Percentiles rank a stretch among this genome's conserved stretches.
Evolutionary conservation across 2,888 invertebrate genomes (phyloP).

Genomic region (Philereme vetulata): DNA sequence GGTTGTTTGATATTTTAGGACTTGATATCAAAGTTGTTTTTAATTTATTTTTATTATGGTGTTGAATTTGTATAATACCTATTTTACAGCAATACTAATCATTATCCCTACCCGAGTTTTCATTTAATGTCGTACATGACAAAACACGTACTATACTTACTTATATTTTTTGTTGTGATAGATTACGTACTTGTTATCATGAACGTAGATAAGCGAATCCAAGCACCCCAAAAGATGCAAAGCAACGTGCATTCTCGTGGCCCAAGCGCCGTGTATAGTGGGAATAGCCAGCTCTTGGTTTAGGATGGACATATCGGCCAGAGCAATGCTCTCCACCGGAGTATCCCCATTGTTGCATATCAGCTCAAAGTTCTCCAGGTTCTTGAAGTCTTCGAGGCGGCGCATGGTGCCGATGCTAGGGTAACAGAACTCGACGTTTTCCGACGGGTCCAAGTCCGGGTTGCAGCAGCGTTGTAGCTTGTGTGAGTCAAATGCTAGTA

Average conservation of each 20-base stretch:
- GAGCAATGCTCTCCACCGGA: conserved; percentile 58
- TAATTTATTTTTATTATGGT: too few species aligned
- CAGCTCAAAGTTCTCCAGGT: conserved; percentile 65
- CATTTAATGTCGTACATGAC: too few species aligned
- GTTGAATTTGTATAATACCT: too few species aligned
- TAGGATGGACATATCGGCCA: conserved; percentile 85
- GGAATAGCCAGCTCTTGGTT: conserved; percentile 93
- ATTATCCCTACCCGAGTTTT: too few species aligned
- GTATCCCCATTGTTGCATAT: conserved; percentile 57
- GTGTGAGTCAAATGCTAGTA: conserved; percentile 89
- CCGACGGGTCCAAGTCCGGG: conserved; percentile 60
- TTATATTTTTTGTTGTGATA: neutral
- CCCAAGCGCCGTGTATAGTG: conserved; percentile 85
- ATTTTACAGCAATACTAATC: too few species aligned
- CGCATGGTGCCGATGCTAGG: conserved; percentile 73
- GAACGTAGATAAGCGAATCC: conserved; percentile 93
- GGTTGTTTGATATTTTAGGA: too few species aligned
- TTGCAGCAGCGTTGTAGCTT: conserved; percentile 71
- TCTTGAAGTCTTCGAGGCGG: conserved; percentile 71
- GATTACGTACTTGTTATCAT: conserved; percentile 85
- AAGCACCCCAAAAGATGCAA: conserved; percentile 94
- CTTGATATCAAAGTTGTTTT: too few species aligned
- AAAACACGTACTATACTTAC: too few species aligned
- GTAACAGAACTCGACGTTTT: conserved; percentile 31
- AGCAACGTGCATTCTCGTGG: conserved; percentile 94